phyloP scores from a whole-genome alignment of 2,113 vertebrate genomes.

The Amazona guildingii region DNA sequence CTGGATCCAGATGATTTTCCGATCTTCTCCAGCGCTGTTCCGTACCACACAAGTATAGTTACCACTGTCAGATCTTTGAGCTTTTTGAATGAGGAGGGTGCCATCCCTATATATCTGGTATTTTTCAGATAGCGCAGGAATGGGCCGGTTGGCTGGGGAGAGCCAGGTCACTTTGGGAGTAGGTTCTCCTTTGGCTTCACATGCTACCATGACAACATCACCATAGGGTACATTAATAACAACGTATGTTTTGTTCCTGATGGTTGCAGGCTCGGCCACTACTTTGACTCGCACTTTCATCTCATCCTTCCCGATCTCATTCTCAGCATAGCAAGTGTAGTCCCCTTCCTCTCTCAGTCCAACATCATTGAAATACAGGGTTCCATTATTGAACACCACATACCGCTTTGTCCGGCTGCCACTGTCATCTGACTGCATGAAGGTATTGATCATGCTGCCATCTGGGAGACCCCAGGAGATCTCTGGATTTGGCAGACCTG shows the following conservation, averaged over 20 bases:
- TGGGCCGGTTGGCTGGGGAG: constrained; percentile 80
- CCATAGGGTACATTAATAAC: constrained; percentile 79
- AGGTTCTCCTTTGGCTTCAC: constrained; percentile 82
- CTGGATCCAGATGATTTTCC: constrained; percentile 73
- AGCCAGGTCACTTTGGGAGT: constrained; percentile 83
- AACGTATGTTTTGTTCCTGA: constrained; percentile 69
- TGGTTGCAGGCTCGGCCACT: constrained; percentile 72
- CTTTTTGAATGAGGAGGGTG: constrained; percentile 83
- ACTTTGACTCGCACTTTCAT: constrained; percentile 88
- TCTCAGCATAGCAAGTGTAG: constrained; percentile 92
- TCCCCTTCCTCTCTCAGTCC: constrained; percentile 85
- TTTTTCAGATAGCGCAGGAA: constrained; percentile 77
- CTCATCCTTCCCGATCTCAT: constrained; percentile 89
- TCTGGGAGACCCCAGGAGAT: constrained; percentile 92
- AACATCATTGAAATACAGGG: constrained; percentile 86
- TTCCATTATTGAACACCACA: constrained; percentile 91
- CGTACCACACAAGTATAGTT: constrained; percentile 88
- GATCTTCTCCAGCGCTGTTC: constrained; percentile 83
- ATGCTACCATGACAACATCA: constrained; percentile 74
- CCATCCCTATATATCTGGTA: constrained; percentile 83
- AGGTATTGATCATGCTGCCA: constrained; percentile 85
- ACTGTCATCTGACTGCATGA: constrained; percentile 73
- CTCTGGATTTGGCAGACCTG: constrained; percentile 87
- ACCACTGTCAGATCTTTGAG: constrained; percentile 85
- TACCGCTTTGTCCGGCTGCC: constrained; percentile 79